Percentiles rank a stretch among this genome's conserved stretches.
These are phyloP conservation scores for Mobula birostris DNA, from an alignment of 2,113 vertebrate genomes.

Conservation along the genomic window DNA sequence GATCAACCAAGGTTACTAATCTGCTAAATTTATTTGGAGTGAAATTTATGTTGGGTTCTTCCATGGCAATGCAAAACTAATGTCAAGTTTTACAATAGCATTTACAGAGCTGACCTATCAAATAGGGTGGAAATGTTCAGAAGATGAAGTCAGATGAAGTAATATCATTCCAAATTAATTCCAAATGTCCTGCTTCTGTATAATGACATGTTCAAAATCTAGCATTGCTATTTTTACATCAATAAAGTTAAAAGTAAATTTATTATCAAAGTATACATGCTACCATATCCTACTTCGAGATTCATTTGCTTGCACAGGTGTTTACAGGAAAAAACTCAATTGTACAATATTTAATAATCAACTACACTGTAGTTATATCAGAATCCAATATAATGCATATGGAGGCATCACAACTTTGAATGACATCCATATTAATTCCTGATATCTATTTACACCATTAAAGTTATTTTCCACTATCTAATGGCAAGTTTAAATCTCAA, in stretches of 20 bases:
- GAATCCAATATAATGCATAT: conserved; percentile 5
- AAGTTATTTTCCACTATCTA: not conserved
- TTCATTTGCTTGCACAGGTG: too few relatives aligned
- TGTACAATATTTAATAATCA: not conserved
- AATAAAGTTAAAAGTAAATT: not conserved
- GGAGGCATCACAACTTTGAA: not conserved
- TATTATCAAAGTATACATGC: too few relatives aligned
- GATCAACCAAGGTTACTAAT: not conserved
- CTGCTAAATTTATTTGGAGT: not conserved
- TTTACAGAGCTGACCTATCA: not conserved
- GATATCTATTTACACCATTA: conserved; percentile 8
- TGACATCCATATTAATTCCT: not conserved
- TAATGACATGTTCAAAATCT: not conserved
- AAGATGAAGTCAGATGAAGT: not conserved
- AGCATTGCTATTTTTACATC: not conserved
- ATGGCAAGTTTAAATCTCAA: not conserved
- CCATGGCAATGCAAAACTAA: not conserved
- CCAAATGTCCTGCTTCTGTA: not conserved
- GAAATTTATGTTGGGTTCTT: not conserved
- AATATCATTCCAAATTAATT: not conserved
- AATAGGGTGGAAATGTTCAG: not conserved
- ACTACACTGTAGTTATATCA: conserved; percentile 18
- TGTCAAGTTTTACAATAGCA: not conserved
- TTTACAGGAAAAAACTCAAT: too few relatives aligned
- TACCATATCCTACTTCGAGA: too few relatives aligned